Evolutionary conservation across 2,888 invertebrate species (phyloP).

Genomic region (Helicoverpa assulta): DNA sequence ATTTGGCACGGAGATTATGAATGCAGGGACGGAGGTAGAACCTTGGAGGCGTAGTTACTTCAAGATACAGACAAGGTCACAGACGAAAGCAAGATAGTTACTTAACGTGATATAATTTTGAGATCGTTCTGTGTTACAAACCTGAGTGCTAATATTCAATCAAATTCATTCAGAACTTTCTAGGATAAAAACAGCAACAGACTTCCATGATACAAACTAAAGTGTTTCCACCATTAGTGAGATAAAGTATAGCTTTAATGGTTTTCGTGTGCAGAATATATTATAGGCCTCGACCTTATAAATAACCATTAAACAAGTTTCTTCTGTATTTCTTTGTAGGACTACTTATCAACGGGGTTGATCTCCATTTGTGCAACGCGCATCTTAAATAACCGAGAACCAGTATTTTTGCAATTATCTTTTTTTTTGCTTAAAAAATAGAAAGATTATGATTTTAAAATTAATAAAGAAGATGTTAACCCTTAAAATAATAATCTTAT

Average conservation of each 20-base stretch:
- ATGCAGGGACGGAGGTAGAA: too few relatives aligned
- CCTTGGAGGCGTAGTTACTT: too few relatives aligned
- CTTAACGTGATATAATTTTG: too few relatives aligned
- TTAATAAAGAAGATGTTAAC: too few relatives aligned
- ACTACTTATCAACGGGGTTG: not conserved
- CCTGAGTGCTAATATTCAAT: not conserved
- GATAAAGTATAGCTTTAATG: not conserved
- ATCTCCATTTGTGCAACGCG: not conserved
- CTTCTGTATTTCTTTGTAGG: not conserved
- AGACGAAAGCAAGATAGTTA: too few relatives aligned
- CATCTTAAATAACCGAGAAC: not conserved
- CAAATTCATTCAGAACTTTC: not conserved
- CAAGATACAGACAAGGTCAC: too few relatives aligned
- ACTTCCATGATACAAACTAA: too few relatives aligned
- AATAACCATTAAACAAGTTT: slow-evolving; percentile 7
- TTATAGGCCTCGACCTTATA: not conserved
- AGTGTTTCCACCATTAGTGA: not conserved
- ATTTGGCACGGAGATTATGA: too few relatives aligned
- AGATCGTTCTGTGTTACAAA: too few relatives aligned
- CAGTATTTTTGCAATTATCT: not conserved
- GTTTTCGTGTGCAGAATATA: slow-evolving; percentile 2
- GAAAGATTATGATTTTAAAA: too few relatives aligned
- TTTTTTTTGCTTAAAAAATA: not conserved
- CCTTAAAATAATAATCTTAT: too few relatives aligned
- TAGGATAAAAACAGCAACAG: too few relatives aligned